These are phyloP conservation scores for Podilymbus podiceps DNA, from an alignment of 2,113 vertebrate genomes.

Conservation along the genomic window DNA sequence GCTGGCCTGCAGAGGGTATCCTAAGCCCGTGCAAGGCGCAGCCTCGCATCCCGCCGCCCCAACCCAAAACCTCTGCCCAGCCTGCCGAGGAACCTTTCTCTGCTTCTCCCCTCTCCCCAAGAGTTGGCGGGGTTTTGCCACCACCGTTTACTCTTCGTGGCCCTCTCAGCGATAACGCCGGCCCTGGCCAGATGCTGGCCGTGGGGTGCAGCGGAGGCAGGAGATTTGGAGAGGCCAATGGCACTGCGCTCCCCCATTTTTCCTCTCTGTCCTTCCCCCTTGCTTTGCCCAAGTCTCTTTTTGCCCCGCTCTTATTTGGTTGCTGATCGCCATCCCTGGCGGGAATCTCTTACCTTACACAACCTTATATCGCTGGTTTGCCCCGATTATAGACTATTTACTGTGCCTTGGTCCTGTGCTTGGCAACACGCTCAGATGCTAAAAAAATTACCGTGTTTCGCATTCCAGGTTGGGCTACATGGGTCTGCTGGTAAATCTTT, in stretches of 20 bases:
- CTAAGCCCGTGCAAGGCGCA: slow-evolving; percentile 7
- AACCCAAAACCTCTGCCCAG: background rate
- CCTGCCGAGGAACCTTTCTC: accelerated
- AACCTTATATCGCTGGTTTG: background rate
- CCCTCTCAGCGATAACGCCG: accelerated
- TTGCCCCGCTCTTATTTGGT: background rate
- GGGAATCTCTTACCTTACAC: background rate
- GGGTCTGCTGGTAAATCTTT: background rate
- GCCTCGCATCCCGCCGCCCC: background rate
- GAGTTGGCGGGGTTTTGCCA: background rate
- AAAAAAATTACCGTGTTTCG: background rate
- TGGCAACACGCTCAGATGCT: background rate
- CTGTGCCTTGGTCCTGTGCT: background rate
- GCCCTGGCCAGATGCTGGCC: background rate
- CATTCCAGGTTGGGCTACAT: accelerated
- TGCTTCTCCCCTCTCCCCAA: background rate
- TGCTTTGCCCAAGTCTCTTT: background rate
- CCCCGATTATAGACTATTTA: background rate
- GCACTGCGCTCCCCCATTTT: background rate
- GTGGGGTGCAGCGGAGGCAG: accelerated
- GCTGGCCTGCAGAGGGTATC: slow-evolving; percentile 52
- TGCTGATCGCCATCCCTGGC: background rate
- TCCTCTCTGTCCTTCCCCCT: background rate
- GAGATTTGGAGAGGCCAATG: background rate
- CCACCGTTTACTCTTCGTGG: accelerated